These are phyloP conservation scores for Alexandromys fortis DNA, from an alignment of 2,113 vertebrate genomes.

Conservation along the genomic window DNA sequence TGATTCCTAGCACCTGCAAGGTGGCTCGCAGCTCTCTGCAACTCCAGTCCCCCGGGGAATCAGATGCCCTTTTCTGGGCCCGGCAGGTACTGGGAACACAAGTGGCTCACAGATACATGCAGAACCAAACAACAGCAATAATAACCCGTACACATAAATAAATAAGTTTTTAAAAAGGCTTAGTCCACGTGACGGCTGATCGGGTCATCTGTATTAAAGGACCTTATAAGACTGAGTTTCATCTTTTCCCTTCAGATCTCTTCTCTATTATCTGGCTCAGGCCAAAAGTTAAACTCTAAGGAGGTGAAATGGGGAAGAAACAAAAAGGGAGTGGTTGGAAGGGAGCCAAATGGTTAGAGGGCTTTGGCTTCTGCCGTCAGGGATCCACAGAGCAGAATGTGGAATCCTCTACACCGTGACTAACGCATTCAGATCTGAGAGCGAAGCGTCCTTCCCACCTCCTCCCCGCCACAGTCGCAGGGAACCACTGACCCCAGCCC, in stretches of 20 bases:
- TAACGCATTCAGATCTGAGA: background rate
- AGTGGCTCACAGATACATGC: background rate
- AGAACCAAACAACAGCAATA: background rate
- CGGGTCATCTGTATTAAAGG: background rate
- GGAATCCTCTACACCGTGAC: rapidly evolving
- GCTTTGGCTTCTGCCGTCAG: background rate
- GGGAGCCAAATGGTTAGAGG: background rate
- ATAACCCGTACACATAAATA: background rate
- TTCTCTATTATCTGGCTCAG: conserved; percentile 23
- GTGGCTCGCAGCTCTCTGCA: background rate
- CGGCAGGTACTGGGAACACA: background rate
- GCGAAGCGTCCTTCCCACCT: background rate
- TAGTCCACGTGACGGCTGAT: background rate
- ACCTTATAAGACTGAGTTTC: background rate
- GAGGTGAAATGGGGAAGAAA: background rate
- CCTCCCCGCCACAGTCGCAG: background rate
- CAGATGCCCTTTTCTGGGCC: no score
- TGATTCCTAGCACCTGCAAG: background rate
- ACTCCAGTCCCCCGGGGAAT: background rate
- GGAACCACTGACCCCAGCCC: background rate
- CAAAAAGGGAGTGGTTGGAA: background rate
- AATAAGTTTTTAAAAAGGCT: background rate
- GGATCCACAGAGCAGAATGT: background rate
- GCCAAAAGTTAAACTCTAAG: background rate
- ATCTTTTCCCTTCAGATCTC: conserved; percentile 30